phyloP scores from a whole-genome alignment of 2,797 vertebrate genomes.

The Acropternis orthonyx region DNA sequence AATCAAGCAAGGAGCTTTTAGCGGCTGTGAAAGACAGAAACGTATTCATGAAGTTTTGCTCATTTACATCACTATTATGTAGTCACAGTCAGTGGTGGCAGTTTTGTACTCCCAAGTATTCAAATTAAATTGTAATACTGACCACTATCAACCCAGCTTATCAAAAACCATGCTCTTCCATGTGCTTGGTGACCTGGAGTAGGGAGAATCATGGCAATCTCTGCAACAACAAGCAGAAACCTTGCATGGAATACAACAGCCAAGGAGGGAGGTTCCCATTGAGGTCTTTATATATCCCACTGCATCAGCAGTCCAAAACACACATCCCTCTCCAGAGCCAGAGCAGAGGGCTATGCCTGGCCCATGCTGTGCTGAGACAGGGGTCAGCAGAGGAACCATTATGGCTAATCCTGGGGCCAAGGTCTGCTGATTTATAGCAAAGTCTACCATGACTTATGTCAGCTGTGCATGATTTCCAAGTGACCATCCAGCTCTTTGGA shows the following conservation, averaged over 20 bases:
- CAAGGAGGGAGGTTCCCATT: not conserved
- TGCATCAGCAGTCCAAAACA: not conserved
- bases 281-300: not conserved
- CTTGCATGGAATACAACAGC: not conserved
- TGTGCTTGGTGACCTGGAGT: not conserved
- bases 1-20: not conserved
- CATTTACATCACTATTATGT: not conserved
- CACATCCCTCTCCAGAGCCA: not conserved
- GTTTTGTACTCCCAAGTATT: not conserved
- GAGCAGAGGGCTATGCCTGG: not conserved
- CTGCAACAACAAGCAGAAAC: not conserved
- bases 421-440: not conserved
- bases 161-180: not conserved
- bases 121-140: not conserved
- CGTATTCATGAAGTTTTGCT: not conserved
- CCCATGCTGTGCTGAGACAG: not conserved
- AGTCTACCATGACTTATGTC: accelerated
- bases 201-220: not conserved
- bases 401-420: not conserved
- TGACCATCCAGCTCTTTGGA: not conserved
- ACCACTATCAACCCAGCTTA: not conserved
- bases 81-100: not conserved
- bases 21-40: not conserved
- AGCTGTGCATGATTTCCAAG: not conserved
- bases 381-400: not conserved